Evolutionary conservation across 1,140 invertebrate species (phyloP), one percentile per base, ranked within the genome.

Genomic region (Caenorhabditis brenneri): DNA sequence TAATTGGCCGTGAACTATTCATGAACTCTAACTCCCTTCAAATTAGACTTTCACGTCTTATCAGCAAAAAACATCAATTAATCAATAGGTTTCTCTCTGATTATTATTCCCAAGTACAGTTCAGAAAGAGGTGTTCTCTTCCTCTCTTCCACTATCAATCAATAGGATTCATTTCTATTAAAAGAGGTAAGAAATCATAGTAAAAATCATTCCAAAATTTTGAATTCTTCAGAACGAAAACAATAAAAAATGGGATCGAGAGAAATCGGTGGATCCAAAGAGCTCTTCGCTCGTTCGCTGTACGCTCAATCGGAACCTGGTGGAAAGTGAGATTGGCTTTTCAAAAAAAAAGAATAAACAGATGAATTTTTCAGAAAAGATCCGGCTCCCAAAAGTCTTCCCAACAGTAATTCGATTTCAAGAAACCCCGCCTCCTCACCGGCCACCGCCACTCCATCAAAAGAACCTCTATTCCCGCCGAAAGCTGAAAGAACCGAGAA

Each of bases 81-180:
- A n/a, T n/a, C n/a, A n/a, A n/a, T n/a, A n/a, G n/a, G n/a, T n/a
- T n/a, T n/a, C n/a, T n/a, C n/a, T n/a, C n/a, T n/a, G n/a, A n/a
- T n/a, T n/a, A n/a, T n/a, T n/a, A n/a, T n/a, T n/a, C n/a, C n/a
- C n/a, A n/a, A n/a, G n/a, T n/a, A n/a, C n/a, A n/a, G 24, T 80
- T 80, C 3, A 80, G 27, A 48, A 49, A 49, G 16, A 46, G 42
- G 9, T 1, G 42, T 12, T 46, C 9, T 46, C 16, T 12, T 46
- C 42, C 9, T 12, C 16, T 16, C 0, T 12, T 46, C 16, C 42
- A 12, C 16, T 0, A 46, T 46, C 16, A 46, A 12, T 46, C n/a
- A 58, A 58, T 29, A 58, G 24, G 53, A 58, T 58, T 29, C 53
- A 58, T 58, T 58, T 58, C 53, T 58, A 58, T 58, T 58, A 58